Percentiles rank a stretch among this genome's conserved stretches.
These are phyloP conservation scores for Valencia hispanica DNA, from an alignment of 2,797 vertebrate species.

Conservation along the genomic window DNA sequence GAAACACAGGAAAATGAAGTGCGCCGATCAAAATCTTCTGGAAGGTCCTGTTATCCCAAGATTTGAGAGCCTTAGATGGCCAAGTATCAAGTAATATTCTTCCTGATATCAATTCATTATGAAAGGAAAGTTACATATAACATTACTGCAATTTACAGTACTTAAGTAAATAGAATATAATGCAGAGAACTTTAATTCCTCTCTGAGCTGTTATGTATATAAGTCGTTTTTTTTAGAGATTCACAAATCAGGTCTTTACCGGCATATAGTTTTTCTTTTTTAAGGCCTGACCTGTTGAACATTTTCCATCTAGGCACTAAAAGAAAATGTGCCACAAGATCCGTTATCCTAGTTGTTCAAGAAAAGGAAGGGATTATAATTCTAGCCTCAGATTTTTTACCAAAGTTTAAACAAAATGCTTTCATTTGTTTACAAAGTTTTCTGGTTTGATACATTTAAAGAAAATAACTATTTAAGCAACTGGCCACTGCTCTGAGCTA, in stretches of 20 bases:
- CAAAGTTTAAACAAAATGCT: neutral
- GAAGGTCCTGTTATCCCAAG: neutral
- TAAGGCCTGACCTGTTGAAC: neutral
- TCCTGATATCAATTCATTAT: neutral
- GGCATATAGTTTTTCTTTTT: neutral
- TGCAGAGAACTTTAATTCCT: neutral
- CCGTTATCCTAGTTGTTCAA: neutral
- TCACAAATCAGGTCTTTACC: neutral
- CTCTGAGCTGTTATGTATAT: neutral
- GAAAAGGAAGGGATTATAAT: neutral
- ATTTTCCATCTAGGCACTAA: neutral
- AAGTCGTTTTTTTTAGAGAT: neutral
- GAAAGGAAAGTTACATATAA: neutral
- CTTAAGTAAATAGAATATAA: neutral
- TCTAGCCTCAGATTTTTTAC: neutral
- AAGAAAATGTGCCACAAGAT: neutral
- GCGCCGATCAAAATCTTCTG: neutral
- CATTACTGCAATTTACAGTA: neutral
- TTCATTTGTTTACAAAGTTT: no score
- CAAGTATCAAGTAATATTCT: neutral
- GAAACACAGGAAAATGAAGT: neutral
- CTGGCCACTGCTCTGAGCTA: no score
- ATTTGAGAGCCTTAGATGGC: neutral
- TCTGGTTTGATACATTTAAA: no score
- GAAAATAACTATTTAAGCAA: no score